Evolutionary conservation across 2,797 vertebrate genomes (phyloP).

Genomic region (Arnoldichthys spilopterus): DNA sequence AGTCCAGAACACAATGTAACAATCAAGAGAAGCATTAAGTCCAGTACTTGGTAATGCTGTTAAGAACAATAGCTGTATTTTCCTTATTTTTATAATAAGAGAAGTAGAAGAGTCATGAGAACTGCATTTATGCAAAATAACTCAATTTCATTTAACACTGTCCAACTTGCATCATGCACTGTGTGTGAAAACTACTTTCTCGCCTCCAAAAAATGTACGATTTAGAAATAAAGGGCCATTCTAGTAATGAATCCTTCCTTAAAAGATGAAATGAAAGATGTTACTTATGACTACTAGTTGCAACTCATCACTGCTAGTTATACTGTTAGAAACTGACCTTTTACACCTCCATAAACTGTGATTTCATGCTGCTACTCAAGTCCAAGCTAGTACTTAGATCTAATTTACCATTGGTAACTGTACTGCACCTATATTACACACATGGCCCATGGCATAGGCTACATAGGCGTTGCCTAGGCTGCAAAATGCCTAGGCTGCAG

Average conservation of each 20-base stretch:
- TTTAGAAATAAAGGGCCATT: neutral
- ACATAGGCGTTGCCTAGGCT: no score
- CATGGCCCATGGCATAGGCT: no score
- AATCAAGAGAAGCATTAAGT: conserved; percentile 11
- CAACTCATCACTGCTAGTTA: no score
- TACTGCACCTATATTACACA: no score
- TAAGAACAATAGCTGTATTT: neutral
- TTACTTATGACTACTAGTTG: no score
- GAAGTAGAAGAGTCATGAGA: neutral
- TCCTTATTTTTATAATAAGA: neutral
- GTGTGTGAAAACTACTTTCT: neutral
- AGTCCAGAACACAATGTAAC: conserved; percentile 37
- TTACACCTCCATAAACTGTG: no score
- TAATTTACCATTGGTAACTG: no score
- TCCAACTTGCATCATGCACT: neutral
- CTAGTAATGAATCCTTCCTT: neutral
- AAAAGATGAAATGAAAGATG: neutral
- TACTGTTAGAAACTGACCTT: no score
- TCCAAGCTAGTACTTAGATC: no score
- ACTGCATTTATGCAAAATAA: neutral
- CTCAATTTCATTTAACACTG: neutral
- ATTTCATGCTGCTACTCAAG: no score
- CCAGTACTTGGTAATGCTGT: neutral
- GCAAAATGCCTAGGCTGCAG: no score
- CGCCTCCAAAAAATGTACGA: no score